Evolutionary conservation across 92 coral and sea anemone species (phyloP), one percentile per base, ranked within the genome.

Genomic region (Porites lobata): DNA sequence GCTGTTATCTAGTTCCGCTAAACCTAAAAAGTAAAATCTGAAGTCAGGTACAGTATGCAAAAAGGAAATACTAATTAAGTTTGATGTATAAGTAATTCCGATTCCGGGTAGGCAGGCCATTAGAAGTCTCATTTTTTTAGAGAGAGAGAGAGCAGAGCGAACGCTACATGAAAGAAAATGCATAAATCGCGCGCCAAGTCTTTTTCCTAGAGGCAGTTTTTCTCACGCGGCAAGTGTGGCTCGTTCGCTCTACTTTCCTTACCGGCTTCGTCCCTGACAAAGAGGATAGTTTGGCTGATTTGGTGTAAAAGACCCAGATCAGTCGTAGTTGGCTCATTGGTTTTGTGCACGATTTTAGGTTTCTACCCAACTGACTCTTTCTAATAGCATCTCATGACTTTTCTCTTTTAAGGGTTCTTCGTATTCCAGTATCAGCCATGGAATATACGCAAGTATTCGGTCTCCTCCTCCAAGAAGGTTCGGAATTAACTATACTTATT

Each of bases 381-480:
- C 13, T 19, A 62, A 32, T 21, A 22, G 1, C 13, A 10, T 14
- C 4, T 57, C 18, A 52, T 57, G 14, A 59, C 9, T 17, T 66
- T 12, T 14, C 26, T 59, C 69, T 74, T 24, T 56, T 14, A 66
- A 95, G 98, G 81, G 90, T 22, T 88, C 98, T 4, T 74, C 98
- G 9, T 95, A 88, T 68, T 85, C 98, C 64, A 90, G 91, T 65
- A 85, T 91, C 53, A 81, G 95, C 20, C 61, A 14, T 10, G 93
- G 96, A 50, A 92, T 95, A n/a, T 95, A 95, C 70, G 98, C 98
- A 47, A 95, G 94, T 66, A 95, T 95, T 2, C 86, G 85, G 72
- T 90, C 89, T 14, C 96, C 98, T 1, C 98, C 98, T 1, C 98
- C 98, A 9, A 85, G 98, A 87, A 94, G 98, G 98, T 95, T 83